Conservation (phyloP, 2,888 invertebrate genomes). For the Leucophenga maculata region DNA sequence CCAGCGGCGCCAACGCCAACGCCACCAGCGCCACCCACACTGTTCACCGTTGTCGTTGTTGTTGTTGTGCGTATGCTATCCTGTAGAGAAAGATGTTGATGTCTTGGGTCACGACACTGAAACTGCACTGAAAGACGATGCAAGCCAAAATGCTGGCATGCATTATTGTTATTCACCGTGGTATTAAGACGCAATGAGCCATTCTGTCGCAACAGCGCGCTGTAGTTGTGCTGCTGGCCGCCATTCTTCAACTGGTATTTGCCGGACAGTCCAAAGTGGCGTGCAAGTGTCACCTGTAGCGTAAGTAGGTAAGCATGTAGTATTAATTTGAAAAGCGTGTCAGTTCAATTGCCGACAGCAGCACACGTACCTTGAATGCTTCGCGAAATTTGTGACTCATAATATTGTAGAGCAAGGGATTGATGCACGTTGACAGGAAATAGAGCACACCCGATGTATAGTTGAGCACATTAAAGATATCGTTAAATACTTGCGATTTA, state of each 20-base stretch:
- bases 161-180: constrained; percentile 67
- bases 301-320: not conserved
- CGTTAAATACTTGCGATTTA: constrained; percentile 70
- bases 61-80: constrained; percentile 70
- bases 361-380: constrained; percentile 77
- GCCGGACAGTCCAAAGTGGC: constrained; percentile 66
- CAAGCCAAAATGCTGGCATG: constrained; percentile 59
- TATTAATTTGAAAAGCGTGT: not conserved
- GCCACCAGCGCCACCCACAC: constrained; percentile 41
- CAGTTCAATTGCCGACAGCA: constrained; percentile 39
- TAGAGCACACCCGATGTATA: constrained; percentile 80
- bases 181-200: constrained; percentile 70
- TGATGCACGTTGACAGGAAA: constrained; percentile 80
- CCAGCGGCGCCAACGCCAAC: constrained; percentile 35
- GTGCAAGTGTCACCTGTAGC: constrained; percentile 68
- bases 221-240: constrained; percentile 66
- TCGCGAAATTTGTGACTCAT: constrained; percentile 82
- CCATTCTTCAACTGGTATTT: constrained; percentile 63
- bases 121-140: constrained; percentile 56
- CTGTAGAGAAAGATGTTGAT: constrained; percentile 63
- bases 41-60: constrained; percentile 60
- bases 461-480: constrained; percentile 78
- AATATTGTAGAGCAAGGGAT: constrained; percentile 80
- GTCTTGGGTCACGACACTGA: constrained; percentile 61
- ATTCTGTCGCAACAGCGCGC: constrained; percentile 68